phyloP scores from a whole-genome alignment of 2,888 invertebrate genomes.

The Schizaphis graminum region DNA sequence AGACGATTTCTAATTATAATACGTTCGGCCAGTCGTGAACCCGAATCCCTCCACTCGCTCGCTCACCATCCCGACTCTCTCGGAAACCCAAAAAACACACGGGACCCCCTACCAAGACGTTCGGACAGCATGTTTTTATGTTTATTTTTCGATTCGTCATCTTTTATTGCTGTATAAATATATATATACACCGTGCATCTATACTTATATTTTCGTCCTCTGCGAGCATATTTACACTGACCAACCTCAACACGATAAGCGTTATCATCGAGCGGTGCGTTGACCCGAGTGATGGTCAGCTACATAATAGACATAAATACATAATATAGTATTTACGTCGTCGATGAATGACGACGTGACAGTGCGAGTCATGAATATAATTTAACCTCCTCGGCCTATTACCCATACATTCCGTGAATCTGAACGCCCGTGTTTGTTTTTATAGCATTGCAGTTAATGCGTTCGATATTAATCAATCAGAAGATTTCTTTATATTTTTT shows the following conservation, averaged over 20 bases:
- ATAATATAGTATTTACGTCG: not conserved
- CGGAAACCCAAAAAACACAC: not conserved
- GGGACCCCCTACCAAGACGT: constrained; percentile 22
- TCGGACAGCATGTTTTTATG: not conserved
- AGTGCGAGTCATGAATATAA: not conserved
- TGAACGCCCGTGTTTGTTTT: not conserved
- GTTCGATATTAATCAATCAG: constrained; percentile 27
- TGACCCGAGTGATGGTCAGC: constrained; percentile 38
- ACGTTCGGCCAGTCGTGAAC: constrained; percentile 43
- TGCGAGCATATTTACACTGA: constrained; percentile 25
- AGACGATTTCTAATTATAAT: constrained; percentile 57
- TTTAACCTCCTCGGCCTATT: not conserved
- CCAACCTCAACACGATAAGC: constrained; percentile 57
- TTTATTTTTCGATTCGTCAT: constrained; percentile 11
- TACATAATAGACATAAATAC: not conserved
- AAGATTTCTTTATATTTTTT: constrained; percentile 19
- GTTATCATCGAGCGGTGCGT: constrained; percentile 13
- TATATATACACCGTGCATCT: not conserved
- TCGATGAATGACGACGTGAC: constrained; percentile 4
- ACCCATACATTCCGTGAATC: not conserved
- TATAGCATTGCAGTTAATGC: not conserved
- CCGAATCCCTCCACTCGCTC: not conserved
- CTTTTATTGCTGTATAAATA: not conserved
- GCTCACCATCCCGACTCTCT: not conserved
- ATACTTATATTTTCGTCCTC: not conserved